Base-by-base conservation (phyloP, 92 coral and sea anemone species). In the Paramuricea clavata region DNA sequence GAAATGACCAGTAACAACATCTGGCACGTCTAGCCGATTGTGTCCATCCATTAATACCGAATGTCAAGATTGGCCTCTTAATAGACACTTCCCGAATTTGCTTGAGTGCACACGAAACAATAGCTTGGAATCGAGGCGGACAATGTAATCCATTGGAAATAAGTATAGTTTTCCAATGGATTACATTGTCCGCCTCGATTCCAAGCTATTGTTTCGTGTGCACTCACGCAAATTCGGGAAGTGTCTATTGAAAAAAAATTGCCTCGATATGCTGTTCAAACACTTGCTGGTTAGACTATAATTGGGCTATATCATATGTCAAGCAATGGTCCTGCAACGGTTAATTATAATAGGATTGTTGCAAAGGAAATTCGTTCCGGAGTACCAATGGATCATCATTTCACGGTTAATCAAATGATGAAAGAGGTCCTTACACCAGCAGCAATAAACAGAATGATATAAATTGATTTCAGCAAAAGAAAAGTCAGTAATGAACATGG, bases 271-370 rank as follows among this genome's bases (percentile, higher is more conserved):
- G 86, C 86, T 2, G 67, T 85, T n/a, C 50, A 76, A 34, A 89
- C 92, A 3, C 85, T 92, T 75, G 92, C 90, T 12, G 88, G 88
- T 34, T 76, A 90, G 94, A 87, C 88, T 9, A 36, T 92, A 43
- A 59, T 89, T 21, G 92, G 90, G 13, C 89, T 92, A 2, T 39
- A 56, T 35, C 35, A 59, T 49, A 49, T 36, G 87, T 62, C 34
- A 69, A 67, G 32, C 26, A 65, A 39, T 49, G 71, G 72, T 36
- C 67, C 71, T 17, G 54, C 39, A 2, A 26, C 59, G 1, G 81
- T 86, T 33, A 59, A 62, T n/a, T 81, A 87, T 49, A 47, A 86
- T 56, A 85, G 92, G 76, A 67, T 80, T 15, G 87, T 57, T 89
- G 78, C 83, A 21, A 69, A 39, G 30, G 83, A 89, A 62, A 81